phyloP scores from a whole-genome alignment of 1,140 invertebrate species.

The Halictus rubicundus region DNA sequence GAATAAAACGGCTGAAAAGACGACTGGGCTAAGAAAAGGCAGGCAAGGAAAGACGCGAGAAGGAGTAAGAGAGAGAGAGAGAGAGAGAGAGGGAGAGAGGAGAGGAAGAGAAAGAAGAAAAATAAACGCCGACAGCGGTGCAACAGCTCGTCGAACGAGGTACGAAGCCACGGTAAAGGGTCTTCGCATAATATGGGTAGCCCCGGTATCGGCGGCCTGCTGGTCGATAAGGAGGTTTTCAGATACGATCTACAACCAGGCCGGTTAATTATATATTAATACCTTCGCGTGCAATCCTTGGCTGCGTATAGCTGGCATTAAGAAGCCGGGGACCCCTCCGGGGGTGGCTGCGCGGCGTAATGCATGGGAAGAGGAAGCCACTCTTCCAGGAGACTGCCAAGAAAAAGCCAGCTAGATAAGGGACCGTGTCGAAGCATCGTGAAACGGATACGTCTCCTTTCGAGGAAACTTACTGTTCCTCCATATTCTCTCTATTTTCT shows the following conservation, averaged over 20 bases:
- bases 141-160: constrained; percentile 52
- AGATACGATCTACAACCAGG: constrained; percentile 77
- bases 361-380: constrained; percentile 38
- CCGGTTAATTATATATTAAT: constrained; percentile 81
- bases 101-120: constrained; percentile 3
- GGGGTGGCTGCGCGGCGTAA: constrained; percentile 36
- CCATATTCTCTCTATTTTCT: too few relatives aligned
- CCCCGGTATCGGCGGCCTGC: constrained; percentile 63
- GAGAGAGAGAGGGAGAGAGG: constrained; percentile 4
- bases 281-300: constrained; percentile 76
- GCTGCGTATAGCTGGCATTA: constrained; percentile 64
- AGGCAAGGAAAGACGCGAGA: neutral
- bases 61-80: neutral
- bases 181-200: constrained; percentile 67
- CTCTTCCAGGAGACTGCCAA: constrained; percentile 15
- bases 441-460: too few relatives aligned
- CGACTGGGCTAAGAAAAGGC: neutral
- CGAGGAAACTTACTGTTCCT: too few relatives aligned
- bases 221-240: constrained; percentile 72
- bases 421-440: neutral
- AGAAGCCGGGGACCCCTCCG: constrained; percentile 42
- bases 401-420: constrained; percentile 5
- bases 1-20: constrained; percentile 13
- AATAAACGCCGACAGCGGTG: constrained; percentile 19
- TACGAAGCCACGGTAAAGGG: constrained; percentile 54